Conservation (phyloP, 2,888 invertebrate species). For the Noctua fimbriata region DNA sequence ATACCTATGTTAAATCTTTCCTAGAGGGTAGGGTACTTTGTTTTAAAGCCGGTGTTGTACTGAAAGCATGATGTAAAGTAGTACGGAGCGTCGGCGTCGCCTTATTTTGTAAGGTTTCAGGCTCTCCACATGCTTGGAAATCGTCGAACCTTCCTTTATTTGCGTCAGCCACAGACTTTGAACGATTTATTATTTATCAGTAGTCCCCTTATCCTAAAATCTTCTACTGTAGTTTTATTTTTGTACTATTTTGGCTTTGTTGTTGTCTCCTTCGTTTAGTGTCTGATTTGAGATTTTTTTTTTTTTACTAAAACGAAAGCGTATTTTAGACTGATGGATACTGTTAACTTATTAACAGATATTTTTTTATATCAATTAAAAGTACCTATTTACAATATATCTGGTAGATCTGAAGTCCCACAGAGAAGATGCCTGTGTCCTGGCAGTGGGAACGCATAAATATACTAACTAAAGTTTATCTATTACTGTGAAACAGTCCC, state of each 20-base stretch:
- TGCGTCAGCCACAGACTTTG: neutral
- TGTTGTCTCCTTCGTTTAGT: neutral
- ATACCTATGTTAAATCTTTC: constrained; percentile 6
- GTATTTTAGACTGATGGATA: too few relatives aligned
- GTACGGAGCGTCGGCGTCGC: neutral
- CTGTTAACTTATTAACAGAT: neutral
- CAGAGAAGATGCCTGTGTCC: neutral
- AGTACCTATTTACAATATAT: too few relatives aligned
- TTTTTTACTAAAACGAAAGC: too few relatives aligned
- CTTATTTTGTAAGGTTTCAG: constrained; percentile 36
- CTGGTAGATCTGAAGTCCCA: neutral
- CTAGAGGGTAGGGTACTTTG: constrained; percentile 27
- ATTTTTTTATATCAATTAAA: neutral
- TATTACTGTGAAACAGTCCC: constrained; percentile 1
- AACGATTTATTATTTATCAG: constrained; percentile 32
- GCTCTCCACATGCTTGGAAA: neutral
- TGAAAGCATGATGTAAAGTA: constrained; percentile 7
- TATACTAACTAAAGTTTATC: neutral
- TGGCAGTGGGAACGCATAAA: neutral
- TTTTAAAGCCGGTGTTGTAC: constrained; percentile 26
- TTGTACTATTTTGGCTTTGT: neutral
- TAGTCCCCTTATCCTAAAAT: constrained; percentile 6
- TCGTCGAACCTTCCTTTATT: neutral
- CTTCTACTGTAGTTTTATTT: neutral
- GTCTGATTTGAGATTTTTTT: too few relatives aligned